A percentile compares a stretch with the other conserved stretches of the same genome.
Evolutionary conservation across 2,113 vertebrate species (phyloP).

Genomic region (Arenaria interpres): DNA sequence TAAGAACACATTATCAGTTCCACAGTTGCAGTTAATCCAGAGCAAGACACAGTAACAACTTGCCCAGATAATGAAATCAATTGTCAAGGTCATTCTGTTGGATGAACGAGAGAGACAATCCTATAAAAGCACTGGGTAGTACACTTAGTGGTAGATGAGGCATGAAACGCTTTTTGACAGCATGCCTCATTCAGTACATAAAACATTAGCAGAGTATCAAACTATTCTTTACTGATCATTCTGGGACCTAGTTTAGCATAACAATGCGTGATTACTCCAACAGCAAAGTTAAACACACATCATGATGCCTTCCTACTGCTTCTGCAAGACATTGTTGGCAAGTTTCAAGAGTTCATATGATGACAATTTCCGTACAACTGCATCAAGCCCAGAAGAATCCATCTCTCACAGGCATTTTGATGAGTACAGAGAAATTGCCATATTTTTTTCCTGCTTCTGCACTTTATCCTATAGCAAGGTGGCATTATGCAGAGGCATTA

Average conservation of each 20-base stretch:
- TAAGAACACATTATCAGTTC: not conserved
- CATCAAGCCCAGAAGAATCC: not conserved
- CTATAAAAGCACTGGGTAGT: not conserved
- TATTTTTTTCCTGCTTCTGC: not conserved
- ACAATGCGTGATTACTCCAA: not conserved
- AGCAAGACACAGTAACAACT: not conserved
- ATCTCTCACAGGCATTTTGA: rapidly evolving
- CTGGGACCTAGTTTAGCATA: not conserved
- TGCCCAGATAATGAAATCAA: conserved; percentile 7
- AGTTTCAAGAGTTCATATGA: not conserved
- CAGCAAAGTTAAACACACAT: not conserved
- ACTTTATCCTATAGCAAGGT: not conserved
- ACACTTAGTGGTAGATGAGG: not conserved
- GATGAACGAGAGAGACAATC: not conserved
- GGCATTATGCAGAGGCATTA: too few relatives aligned
- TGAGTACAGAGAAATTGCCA: not conserved
- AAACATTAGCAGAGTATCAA: not conserved
- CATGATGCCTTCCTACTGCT: rapidly evolving
- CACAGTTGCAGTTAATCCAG: not conserved
- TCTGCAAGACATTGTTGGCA: not conserved
- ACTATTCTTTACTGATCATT: not conserved
- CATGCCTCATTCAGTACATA: not conserved
- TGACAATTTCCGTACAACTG: not conserved
- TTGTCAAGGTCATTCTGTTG: not conserved
- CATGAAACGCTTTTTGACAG: conserved; percentile 23